phyloP scores from a whole-genome alignment of 2,888 invertebrate species.

The Synergus umbraculus region DNA sequence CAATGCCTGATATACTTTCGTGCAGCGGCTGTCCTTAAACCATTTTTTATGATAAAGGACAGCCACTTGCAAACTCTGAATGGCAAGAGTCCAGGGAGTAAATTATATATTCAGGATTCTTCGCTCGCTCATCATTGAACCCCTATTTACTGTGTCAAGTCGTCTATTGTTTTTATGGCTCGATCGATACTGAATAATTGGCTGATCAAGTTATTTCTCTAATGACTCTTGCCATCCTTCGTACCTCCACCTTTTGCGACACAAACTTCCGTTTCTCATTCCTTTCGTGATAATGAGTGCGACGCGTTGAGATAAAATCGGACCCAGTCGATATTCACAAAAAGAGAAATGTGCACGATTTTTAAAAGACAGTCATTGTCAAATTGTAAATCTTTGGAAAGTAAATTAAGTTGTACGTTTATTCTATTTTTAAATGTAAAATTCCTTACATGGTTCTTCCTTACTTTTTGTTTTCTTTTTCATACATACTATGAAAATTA shows the following conservation, averaged over 20 bases:
- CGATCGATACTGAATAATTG: constrained; percentile 54
- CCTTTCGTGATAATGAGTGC: constrained; percentile 33
- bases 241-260: constrained; percentile 20
- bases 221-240: constrained; percentile 53
- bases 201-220: constrained; percentile 54
- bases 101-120: constrained; percentile 30
- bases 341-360: constrained; percentile 18
- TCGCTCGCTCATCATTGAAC: constrained; percentile 44
- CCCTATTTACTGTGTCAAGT: constrained; percentile 53
- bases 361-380: too few species aligned
- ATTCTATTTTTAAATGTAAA: neutral
- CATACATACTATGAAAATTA: neutral
- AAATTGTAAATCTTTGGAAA: neutral
- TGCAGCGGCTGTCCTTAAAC: constrained; percentile 13
- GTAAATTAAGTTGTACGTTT: too few species aligned
- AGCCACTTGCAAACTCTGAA: constrained; percentile 14
- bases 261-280: constrained; percentile 36
- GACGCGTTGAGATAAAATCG: neutral
- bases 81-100: constrained; percentile 30
- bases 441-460: too few species aligned
- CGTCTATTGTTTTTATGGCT: constrained; percentile 49
- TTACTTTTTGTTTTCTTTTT: neutral
- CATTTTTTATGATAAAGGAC: constrained; percentile 16
- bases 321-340: constrained; percentile 2
- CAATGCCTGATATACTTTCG: neutral